These are phyloP conservation scores for Tetranychus cinnabarinus DNA, from an alignment of 1,140 invertebrate genomes.

Conservation along the genomic window DNA sequence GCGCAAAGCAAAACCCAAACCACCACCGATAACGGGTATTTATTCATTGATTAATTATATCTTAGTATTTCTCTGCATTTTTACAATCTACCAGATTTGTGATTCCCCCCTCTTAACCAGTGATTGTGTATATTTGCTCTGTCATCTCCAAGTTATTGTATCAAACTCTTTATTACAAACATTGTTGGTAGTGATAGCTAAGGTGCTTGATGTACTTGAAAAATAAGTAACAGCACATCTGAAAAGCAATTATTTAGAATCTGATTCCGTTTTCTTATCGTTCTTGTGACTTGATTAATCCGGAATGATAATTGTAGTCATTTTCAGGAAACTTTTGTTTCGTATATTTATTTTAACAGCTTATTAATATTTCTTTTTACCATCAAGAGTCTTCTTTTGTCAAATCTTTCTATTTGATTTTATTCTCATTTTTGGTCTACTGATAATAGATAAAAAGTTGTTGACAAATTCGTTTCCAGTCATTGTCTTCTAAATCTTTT, in stretches of 20 bases:
- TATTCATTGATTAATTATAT: background rate
- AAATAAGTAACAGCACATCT: background rate
- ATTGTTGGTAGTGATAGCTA: background rate
- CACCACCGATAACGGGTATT: slow-evolving; percentile 13
- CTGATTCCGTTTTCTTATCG: background rate
- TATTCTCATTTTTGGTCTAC: background rate
- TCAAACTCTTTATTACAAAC: no score
- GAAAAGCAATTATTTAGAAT: background rate
- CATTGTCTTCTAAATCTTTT: background rate
- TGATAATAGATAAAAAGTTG: background rate
- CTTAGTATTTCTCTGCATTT: background rate
- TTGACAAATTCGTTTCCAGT: background rate
- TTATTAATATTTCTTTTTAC: no score
- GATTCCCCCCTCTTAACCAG: background rate
- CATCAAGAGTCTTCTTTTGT: no score
- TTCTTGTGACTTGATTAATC: background rate
- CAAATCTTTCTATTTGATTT: background rate
- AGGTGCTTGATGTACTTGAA: no score
- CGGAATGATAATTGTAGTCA: no score
- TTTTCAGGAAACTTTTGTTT: no score
- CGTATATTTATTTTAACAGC: no score
- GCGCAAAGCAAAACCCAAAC: slow-evolving; percentile 14
- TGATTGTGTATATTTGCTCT: no score
- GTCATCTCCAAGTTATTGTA: no score
- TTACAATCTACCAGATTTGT: background rate